These are phyloP conservation scores for Pocillopora damicornis DNA, from an alignment of 64 coral and sea anemone genomes.

Conservation along the genomic window DNA sequence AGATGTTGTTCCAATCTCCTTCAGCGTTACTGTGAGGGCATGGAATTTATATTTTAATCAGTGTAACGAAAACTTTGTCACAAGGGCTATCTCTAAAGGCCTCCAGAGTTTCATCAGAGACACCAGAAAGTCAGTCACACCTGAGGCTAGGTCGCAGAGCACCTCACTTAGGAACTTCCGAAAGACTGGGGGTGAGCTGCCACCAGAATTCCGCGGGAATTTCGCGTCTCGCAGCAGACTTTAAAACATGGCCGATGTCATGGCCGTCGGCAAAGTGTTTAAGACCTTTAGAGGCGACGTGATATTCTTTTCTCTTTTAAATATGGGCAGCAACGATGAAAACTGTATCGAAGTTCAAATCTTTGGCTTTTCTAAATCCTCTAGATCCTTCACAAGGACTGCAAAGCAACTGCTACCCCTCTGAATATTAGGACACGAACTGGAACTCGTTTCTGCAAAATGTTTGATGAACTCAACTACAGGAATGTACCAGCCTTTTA, in stretches of 20 bases:
- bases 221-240: neutral
- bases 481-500: neutral
- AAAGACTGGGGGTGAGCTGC: neutral
- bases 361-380: slow-evolving; percentile 8
- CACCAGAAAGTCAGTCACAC: no score
- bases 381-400: neutral
- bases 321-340: neutral
- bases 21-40: no score
- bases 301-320: neutral
- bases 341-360: neutral
- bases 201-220: slow-evolving; percentile 24
- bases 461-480: neutral
- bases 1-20: no score
- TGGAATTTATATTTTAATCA: no score
- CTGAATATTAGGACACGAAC: no score
- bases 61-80: no score
- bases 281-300: neutral
- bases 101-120: no score
- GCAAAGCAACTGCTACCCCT: neutral
- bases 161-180: no score
- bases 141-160: no score
- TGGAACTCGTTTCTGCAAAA: neutral
- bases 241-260: neutral
- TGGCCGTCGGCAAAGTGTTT: neutral
- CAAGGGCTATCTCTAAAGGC: no score